Evolutionary conservation across 2,888 invertebrate genomes (phyloP), one percentile per base, ranked within the genome.

Genomic region (Torymus auratus): DNA sequence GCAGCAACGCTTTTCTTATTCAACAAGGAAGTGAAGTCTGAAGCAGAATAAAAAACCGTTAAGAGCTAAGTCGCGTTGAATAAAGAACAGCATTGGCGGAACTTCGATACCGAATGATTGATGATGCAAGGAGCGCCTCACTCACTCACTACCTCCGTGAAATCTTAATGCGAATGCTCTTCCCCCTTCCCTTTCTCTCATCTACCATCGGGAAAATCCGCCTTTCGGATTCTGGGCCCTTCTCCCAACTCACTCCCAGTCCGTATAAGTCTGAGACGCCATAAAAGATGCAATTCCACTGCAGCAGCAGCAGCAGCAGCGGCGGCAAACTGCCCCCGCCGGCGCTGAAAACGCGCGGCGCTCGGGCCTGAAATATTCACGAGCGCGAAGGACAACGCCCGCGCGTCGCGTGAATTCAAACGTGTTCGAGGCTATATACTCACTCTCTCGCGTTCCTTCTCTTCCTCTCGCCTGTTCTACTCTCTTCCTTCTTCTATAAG

Each of bases 291-390:
- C 69, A 81, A 11, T 41, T 41, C 17, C 28, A 28, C 2, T 17
- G 14, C 52, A 15, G 13, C 52, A 14, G 65, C 61, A 14, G 58
- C 5, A 28, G 77, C 14, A 41, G 70, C 70, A 15, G 70, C 58
- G 70, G 41, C 7, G 7, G 41, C 41, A 41, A 41, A 41, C 41
- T 41, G 41, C 41, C 41, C 41, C 41, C 41, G 41, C 41, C 41
- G 41, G 41, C 41, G 41, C 41, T 41, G 41, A 41, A 41, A 41
- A 41, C n/a, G 28, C 56, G 7, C 0, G 15, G n/a, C 7, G 20
- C 15, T 20, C 7, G 41, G 7, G 41, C 7, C 3, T 78, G 62
- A 80, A 79, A 76, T 73, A 82, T 80, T 79, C 58, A 82, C 50
- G 58, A 50, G 60, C 56, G 64, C 68, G 53, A 80, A 82, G 82